phyloP scores from a whole-genome alignment of 2,888 invertebrate species.

The Synanthedon vespiformis region DNA sequence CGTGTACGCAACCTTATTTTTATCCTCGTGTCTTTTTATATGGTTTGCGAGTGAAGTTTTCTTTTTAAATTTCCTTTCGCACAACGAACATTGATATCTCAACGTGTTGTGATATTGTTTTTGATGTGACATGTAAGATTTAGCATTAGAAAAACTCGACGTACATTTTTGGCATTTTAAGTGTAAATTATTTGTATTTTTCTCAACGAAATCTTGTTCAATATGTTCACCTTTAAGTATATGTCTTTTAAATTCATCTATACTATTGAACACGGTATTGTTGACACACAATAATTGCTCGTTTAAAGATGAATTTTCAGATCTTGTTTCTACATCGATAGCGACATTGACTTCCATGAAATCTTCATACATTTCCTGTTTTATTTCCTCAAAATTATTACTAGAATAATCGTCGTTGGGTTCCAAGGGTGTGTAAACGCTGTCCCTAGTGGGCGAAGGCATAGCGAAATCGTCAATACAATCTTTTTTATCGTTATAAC shows the following conservation, averaged over 20 bases:
- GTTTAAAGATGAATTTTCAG: neutral
- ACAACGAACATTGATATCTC: conserved; percentile 37
- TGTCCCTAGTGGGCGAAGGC: conserved; percentile 4
- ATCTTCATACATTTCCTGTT: neutral
- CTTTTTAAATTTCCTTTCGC: conserved; percentile 41
- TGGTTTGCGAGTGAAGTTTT: conserved; percentile 37
- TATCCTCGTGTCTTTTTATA: conserved; percentile 37
- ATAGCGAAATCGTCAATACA: neutral
- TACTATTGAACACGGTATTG: neutral
- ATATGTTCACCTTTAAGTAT: neutral
- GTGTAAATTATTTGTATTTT: conserved; percentile 14
- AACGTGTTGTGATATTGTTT: neutral
- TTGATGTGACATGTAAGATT: neutral
- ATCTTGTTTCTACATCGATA: neutral
- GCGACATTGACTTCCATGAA: neutral
- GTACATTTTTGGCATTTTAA: conserved; percentile 6
- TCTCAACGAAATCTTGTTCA: neutral
- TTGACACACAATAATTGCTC: neutral
- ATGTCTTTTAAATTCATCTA: neutral
- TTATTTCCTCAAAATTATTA: conserved; percentile 1
- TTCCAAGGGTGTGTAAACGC: conserved; percentile 9
- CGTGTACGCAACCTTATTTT: conserved; percentile 25
- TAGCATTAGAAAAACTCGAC: conserved; percentile 1
- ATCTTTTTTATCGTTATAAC: neutral
- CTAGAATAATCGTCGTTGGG: neutral